Conservation (phyloP, 1,140 invertebrate genomes). For the Aphelenchoides avenae region DNA sequence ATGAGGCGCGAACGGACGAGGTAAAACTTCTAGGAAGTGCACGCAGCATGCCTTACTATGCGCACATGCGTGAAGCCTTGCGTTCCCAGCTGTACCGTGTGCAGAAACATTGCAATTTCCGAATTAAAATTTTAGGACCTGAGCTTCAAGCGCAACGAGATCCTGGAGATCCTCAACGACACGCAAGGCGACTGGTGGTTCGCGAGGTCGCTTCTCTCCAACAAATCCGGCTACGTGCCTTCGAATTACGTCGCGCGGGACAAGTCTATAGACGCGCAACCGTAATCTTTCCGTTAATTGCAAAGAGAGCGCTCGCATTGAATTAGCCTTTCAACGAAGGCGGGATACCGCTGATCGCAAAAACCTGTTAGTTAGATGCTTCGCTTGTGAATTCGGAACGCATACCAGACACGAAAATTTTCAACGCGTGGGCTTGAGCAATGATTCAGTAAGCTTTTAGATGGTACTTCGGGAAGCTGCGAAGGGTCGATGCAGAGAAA, state of each 20-base stretch:
- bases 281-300: slow-evolving; percentile 72
- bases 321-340: no score
- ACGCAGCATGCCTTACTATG: slow-evolving; percentile 95
- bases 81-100: no score
- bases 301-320: no score
- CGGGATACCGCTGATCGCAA: no score
- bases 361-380: no score
- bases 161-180: slow-evolving; percentile 95
- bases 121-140: no score
- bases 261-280: slow-evolving; percentile 97
- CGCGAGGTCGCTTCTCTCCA: slow-evolving; percentile 84
- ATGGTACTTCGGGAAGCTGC: slow-evolving; percentile 99
- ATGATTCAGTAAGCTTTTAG: no score
- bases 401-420: no score
- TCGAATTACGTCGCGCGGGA: slow-evolving; percentile 98
- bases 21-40: slow-evolving; percentile 93
- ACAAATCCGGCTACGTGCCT: slow-evolving; percentile 95
- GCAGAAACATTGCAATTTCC: no score
- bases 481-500: slow-evolving; percentile 98
- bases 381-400: no score
- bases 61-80: no score
- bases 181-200: slow-evolving; percentile 99
- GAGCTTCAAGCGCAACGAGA: slow-evolving; percentile 94
- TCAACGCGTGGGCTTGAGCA: no score
- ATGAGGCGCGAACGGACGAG: slow-evolving; percentile 97